Conservation (phyloP, 2,888 invertebrate species). For the Laothoe populi region DNA sequence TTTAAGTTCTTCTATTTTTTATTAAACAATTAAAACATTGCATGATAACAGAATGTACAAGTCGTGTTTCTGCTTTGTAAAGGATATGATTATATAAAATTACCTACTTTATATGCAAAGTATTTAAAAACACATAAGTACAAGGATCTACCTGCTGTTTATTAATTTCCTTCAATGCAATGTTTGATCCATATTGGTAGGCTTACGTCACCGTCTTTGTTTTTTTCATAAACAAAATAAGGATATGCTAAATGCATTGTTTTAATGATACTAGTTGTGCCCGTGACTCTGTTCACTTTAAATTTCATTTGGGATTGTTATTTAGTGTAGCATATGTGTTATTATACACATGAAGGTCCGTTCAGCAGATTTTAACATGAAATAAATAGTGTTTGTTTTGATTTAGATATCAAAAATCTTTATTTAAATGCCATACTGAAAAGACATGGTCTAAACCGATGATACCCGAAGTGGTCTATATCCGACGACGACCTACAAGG, state of each 20-base stretch:
- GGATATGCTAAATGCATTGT: constrained; percentile 3
- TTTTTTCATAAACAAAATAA: background rate
- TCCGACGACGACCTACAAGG: too few species aligned
- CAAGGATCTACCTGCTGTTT: constrained; percentile 6
- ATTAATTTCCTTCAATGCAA: background rate
- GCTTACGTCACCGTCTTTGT: constrained; percentile 1
- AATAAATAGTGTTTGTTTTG: too few species aligned
- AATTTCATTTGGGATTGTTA: too few species aligned
- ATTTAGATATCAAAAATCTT: too few species aligned
- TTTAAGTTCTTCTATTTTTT: too few species aligned
- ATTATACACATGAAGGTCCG: too few species aligned
- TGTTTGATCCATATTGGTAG: background rate
- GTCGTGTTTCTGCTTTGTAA: background rate
- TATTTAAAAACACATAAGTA: background rate
- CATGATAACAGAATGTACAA: background rate
- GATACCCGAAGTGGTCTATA: too few species aligned
- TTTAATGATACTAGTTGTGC: background rate
- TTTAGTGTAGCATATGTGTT: too few species aligned
- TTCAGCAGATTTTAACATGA: too few species aligned
- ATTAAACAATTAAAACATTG: background rate
- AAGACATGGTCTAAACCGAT: too few species aligned
- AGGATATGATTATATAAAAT: background rate
- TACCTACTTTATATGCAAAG: background rate
- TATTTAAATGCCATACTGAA: too few species aligned
- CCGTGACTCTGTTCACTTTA: too few species aligned